Conservation (phyloP, 2,113 vertebrate genomes). For the Ginglymostoma cirratum region DNA sequence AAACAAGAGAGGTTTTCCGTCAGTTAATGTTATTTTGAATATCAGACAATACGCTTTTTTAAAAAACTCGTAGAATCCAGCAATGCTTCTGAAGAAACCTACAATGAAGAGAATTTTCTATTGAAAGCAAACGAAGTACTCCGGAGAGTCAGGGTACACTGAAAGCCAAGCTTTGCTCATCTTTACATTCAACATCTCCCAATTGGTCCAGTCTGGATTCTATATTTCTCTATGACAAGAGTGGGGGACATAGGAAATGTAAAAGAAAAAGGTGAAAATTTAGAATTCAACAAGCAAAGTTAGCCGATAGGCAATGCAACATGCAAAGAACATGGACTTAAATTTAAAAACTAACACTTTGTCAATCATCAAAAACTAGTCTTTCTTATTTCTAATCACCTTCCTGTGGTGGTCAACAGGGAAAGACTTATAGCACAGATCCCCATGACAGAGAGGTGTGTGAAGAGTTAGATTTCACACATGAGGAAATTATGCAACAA, state of each 20-base stretch:
- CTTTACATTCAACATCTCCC: background rate
- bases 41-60: constrained; percentile 46
- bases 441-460: background rate
- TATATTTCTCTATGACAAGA: background rate
- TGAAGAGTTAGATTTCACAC: background rate
- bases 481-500: background rate
- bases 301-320: background rate
- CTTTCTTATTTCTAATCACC: background rate
- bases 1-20: constrained; percentile 48
- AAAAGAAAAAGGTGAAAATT: background rate
- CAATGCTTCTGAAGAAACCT: background rate
- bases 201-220: background rate
- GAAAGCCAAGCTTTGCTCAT: background rate
- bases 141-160: no score
- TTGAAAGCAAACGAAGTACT: background rate
- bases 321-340: background rate
- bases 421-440: background rate
- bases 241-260: background rate
- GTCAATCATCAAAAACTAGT: background rate
- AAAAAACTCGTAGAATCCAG: background rate
- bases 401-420: background rate
- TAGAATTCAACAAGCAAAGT: constrained; percentile 7
- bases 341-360: background rate
- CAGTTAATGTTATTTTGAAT: constrained; percentile 48
- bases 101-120: background rate